Evolutionary conservation across 37 sponge, comb jelly and placozoan species (phyloP).

Genomic region (Haliclona indistincta): DNA sequence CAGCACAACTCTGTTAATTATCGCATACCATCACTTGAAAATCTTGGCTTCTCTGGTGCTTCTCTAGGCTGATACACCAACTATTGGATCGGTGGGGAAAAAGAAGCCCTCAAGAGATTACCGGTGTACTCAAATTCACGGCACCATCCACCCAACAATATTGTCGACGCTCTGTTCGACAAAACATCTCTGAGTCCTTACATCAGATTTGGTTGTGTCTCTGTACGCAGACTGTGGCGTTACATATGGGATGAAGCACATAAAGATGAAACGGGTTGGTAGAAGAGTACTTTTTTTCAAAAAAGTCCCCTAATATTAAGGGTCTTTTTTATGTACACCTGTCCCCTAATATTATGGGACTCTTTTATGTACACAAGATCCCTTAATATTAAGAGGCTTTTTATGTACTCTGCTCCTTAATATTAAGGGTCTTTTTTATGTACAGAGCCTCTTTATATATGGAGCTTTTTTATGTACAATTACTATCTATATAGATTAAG

Average conservation of each 20-base stretch:
- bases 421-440: no score
- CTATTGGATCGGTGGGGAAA: constrained; percentile 69
- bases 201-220: constrained; percentile 76
- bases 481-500: no score
- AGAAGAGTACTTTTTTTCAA: no score
- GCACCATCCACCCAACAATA: neutral
- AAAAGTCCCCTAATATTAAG: no score
- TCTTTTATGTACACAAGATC: no score
- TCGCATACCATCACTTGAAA: constrained; percentile 45
- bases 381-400: no score
- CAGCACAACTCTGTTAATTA: neutral
- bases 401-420: no score
- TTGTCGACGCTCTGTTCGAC: constrained; percentile 24
- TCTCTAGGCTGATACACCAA: constrained; percentile 34
- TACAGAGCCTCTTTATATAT: no score
- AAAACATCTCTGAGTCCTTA: constrained; percentile 67
- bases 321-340: no score
- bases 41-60: constrained; percentile 28
- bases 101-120: constrained; percentile 52
- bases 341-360: no score
- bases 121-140: constrained; percentile 26
- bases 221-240: constrained; percentile 47
- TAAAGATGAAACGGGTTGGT: no score
- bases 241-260: constrained; percentile 5
- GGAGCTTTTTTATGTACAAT: no score